A percentile compares a stretch with the other conserved stretches of the same genome.
Evolutionary conservation across 2,797 vertebrate species (phyloP).

Genomic region (Morus bassanus): DNA sequence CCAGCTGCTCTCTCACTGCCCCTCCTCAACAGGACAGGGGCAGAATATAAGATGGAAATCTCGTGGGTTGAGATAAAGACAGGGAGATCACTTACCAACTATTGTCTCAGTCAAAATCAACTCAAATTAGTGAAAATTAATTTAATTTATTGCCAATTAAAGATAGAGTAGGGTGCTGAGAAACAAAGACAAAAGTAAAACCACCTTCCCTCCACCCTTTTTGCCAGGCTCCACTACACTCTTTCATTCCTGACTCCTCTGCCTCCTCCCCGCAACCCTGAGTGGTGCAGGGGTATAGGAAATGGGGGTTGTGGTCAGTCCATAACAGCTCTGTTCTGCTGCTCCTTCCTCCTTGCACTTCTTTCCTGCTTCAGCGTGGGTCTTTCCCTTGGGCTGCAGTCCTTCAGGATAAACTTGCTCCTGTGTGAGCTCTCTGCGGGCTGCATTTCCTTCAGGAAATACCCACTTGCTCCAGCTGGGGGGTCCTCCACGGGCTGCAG

Average conservation of each 20-base stretch:
- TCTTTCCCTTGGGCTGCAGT: neutral
- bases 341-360: neutral
- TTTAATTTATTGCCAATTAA: neutral
- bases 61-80: neutral
- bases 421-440: too few species aligned
- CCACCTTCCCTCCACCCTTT: neutral
- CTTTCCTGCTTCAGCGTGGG: accelerated
- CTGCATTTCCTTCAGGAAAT: neutral
- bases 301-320: neutral
- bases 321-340: accelerated
- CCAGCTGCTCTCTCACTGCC: neutral
- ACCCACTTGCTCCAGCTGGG: neutral
- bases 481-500: accelerated
- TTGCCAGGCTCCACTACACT: neutral
- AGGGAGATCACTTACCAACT: neutral
- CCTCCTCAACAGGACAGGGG: neutral
- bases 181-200: neutral
- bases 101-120: neutral
- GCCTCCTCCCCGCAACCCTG: neutral
- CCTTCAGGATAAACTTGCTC: neutral
- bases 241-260: neutral
- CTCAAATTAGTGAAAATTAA: neutral
- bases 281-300: neutral
- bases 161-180: neutral
- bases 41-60: neutral